These are phyloP conservation scores for Chydorus sphaericus DNA, from an alignment of 2,888 invertebrate genomes.

Conservation along the genomic window DNA sequence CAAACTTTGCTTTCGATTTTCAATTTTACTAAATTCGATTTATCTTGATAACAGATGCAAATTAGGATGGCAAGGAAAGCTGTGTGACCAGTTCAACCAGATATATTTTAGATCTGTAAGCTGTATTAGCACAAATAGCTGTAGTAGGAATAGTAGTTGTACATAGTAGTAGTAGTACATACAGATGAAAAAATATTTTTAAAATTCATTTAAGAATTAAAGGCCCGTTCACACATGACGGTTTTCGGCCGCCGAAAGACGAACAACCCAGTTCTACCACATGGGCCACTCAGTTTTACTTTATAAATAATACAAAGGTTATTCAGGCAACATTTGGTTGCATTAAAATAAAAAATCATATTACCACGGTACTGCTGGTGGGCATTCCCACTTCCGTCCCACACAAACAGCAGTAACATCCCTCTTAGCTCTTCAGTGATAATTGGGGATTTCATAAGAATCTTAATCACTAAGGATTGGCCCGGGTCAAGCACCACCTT, in stretches of 20 bases:
- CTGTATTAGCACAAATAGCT: conserved; percentile 80
- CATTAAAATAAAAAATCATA: too few species aligned
- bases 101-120: conserved; percentile 90
- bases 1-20: not conserved
- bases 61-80: conserved; percentile 76
- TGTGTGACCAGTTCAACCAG: conserved; percentile 83
- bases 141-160: conserved; percentile 87
- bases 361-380: not conserved
- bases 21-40: not conserved
- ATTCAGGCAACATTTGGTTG: too few species aligned
- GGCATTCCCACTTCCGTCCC: not conserved
- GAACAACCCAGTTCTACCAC: too few species aligned
- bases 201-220: too few species aligned
- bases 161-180: conserved; percentile 95
- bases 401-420: not conserved
- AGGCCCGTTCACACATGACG: too few species aligned
- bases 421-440: not conserved
- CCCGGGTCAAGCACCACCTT: too few species aligned
- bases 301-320: too few species aligned
- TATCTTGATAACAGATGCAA: conserved; percentile 41
- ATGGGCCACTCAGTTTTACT: too few species aligned
- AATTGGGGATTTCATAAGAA: too few species aligned
- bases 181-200: conserved; percentile 97
- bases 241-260: too few species aligned
- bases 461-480: too few species aligned